phyloP scores from a whole-genome alignment of 2,888 invertebrate genomes.

The Pristionchus fissidentatus region DNA sequence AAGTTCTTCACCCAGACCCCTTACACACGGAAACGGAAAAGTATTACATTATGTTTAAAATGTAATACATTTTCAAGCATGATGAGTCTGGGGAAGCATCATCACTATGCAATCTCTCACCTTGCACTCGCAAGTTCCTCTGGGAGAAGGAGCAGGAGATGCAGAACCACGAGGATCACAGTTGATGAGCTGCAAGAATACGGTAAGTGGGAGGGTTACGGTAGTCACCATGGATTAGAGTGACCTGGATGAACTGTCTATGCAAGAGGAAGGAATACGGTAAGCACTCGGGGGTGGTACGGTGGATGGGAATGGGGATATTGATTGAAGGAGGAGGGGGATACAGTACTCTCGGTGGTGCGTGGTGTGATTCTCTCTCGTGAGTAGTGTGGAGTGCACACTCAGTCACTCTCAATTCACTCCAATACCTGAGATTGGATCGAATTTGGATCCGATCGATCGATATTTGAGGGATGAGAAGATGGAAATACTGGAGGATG shows the following conservation, averaged over 20 bases:
- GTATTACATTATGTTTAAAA: no score
- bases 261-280: not conserved
- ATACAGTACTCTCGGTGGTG: not conserved
- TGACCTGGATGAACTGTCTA: not conserved
- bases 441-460: conserved; percentile 22
- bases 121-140: conserved; percentile 83
- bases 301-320: conserved; percentile 20
- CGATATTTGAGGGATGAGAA: not conserved
- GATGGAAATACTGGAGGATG: not conserved
- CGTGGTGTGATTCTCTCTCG: not conserved
- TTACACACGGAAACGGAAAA: no score
- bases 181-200: conserved; percentile 52
- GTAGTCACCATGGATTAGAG: conserved; percentile 6
- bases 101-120: conserved; percentile 76
- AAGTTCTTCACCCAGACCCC: no score
- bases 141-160: conserved; percentile 77
- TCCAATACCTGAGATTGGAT: conserved; percentile 24
- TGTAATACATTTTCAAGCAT: no score
- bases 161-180: conserved; percentile 87
- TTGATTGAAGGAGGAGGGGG: conserved; percentile 1
- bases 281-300: conserved; percentile 27
- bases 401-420: not conserved
- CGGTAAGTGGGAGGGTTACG: not conserved
- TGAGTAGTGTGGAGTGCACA: no score
- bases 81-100: no score